phyloP scores from a whole-genome alignment of 2,888 invertebrate species.

The Oeneis ivallda region DNA sequence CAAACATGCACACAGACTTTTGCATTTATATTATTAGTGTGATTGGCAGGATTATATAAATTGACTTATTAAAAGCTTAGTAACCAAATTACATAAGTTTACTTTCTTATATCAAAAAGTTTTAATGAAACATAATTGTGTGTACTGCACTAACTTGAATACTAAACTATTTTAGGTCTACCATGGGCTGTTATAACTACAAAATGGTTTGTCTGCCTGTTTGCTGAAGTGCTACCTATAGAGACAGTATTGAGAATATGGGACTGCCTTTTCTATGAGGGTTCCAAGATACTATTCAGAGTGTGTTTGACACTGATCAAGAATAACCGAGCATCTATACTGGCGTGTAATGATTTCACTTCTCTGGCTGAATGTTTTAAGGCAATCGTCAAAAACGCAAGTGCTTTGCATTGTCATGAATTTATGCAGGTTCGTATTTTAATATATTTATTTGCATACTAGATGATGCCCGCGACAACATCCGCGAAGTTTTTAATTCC shows the following conservation, averaged over 20 bases:
- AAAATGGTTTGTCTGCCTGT: constrained; percentile 98
- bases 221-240: constrained; percentile 95
- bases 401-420: constrained; percentile 91
- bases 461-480: too few species aligned
- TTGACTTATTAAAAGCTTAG: not conserved
- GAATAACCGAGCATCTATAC: constrained; percentile 85
- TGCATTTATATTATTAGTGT: too few species aligned
- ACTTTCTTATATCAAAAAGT: not conserved
- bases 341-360: constrained; percentile 90
- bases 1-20: too few species aligned
- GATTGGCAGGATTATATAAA: not conserved
- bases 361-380: constrained; percentile 92
- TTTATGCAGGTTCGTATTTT: constrained; percentile 89
- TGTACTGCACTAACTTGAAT: too few species aligned
- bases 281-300: constrained; percentile 94
- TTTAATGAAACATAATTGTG: not conserved
- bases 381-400: constrained; percentile 88
- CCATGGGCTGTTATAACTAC: constrained; percentile 96
- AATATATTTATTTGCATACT: too few species aligned
- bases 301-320: constrained; percentile 93
- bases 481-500: too few species aligned
- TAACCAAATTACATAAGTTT: not conserved
- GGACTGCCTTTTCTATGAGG: constrained; percentile 98
- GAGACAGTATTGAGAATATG: constrained; percentile 97
- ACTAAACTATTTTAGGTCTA: constrained; percentile 75